These are phyloP conservation scores for Vultur gryphus DNA, from an alignment of 2,797 vertebrate genomes.

Conservation along the genomic window DNA sequence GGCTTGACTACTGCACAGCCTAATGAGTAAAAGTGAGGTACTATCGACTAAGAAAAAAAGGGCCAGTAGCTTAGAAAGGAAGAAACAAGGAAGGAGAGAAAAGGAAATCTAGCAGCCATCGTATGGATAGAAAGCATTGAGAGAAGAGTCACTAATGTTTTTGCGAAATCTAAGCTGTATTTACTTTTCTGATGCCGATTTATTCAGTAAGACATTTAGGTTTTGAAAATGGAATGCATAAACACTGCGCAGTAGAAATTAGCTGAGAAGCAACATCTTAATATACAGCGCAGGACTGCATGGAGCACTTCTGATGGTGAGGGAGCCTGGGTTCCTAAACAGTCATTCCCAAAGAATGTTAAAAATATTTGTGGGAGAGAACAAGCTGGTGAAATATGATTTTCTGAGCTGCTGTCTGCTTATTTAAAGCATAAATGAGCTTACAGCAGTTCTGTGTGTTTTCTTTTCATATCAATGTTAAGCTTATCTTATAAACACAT, in stretches of 20 bases:
- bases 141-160: neutral
- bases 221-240: neutral
- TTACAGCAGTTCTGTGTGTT: neutral
- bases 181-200: neutral
- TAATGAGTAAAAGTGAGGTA: neutral
- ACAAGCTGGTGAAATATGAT: neutral
- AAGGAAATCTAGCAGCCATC: neutral
- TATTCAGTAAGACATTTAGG: neutral
- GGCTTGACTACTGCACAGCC: neutral
- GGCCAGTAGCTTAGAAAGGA: neutral
- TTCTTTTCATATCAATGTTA: neutral
- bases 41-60: neutral
- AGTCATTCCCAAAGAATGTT: neutral
- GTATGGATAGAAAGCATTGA: neutral
- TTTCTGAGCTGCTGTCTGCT: conserved; percentile 16
- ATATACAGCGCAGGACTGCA: neutral
- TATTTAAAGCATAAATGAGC: conserved; percentile 19
- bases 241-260: fast-evolving
- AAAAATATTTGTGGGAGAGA: conserved; percentile 21
- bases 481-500: conserved; percentile 32
- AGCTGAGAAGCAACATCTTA: neutral
- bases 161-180: neutral
- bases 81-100: neutral
- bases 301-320: neutral
- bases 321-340: neutral